phyloP scores from a whole-genome alignment of 2,113 vertebrate genomes.

The Salminus brasiliensis region DNA sequence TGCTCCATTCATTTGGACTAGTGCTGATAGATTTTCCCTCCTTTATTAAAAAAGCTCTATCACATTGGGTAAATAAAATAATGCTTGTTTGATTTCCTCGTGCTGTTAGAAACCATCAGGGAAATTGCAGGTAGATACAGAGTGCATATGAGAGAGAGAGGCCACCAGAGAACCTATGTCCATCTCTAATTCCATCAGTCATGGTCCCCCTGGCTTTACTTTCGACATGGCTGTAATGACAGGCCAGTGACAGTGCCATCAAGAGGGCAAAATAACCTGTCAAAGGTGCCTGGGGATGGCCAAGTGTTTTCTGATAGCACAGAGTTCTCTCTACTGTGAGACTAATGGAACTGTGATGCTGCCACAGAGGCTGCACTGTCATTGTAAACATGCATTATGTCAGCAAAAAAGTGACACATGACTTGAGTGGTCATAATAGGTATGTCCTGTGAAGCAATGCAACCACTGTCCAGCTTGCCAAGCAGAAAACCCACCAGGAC shows the following conservation, averaged over 20 bases:
- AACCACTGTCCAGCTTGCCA: background rate
- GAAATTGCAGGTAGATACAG: background rate
- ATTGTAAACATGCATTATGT: slow-evolving; percentile 1
- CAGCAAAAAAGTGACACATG: slow-evolving; percentile 24
- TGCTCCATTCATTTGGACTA: background rate
- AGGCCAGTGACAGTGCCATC: slow-evolving; percentile 35
- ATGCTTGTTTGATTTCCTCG: slow-evolving; percentile 18
- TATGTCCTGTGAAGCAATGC: background rate
- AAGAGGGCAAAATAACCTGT: slow-evolving; percentile 45
- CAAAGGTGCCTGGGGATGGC: slow-evolving; percentile 18
- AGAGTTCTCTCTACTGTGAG: background rate
- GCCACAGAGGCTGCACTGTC: slow-evolving; percentile 27
- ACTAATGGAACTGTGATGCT: slow-evolving; percentile 33
- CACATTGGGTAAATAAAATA: slow-evolving; percentile 14
- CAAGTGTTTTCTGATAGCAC: background rate
- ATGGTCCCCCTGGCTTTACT: background rate
- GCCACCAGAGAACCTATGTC: background rate
- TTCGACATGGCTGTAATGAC: slow-evolving; percentile 29
- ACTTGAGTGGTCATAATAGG: slow-evolving; percentile 11
- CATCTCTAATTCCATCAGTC: slow-evolving; percentile 25
- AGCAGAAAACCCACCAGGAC: background rate
- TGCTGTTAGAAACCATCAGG: background rate
- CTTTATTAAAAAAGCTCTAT: slow-evolving; percentile 32
- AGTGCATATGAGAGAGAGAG: slow-evolving; percentile 1
- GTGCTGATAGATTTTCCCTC: background rate